Evolutionary conservation across 2,113 vertebrate species (phyloP), one percentile per base, ranked within the genome.

Genomic region (Microcebus jonahi): DNA sequence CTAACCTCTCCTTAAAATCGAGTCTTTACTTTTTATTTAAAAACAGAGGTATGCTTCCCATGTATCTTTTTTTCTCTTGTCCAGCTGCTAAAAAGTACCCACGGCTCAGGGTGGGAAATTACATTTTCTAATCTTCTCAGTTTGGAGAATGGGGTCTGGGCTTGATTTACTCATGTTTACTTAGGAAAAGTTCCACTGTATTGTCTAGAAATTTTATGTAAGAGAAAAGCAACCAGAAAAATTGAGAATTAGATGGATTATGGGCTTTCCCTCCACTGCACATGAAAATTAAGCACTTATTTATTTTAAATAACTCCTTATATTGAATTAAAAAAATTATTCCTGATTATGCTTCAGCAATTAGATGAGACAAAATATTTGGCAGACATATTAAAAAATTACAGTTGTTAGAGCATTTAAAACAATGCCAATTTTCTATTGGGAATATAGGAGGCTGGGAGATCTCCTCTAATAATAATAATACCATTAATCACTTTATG

Each of bases 1-100:
- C 95, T 94, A 63, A 97, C 97, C 96, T 97, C 97, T 91, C n/a
- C 97, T 98, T 91, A 95, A 93, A 96, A 96, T 96, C 97, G 94
- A 94, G 97, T 70, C 95, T 96, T 87, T 65, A 83, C 94, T 98
- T 97, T 97, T 88, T 89, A 97, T 96, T 97, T 95, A 48, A 84
- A 97, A 96, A 96, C 97, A 96, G 97, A 97, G 76, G 85, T 96
- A 83, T 90, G 92, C 90, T 96, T 95, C 70, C 94, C 63, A 91
- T 80, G 96, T 94, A 96, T 96, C 95, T 92, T 50, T 85, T 57
- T 36, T n/a, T 9, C 2, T 34, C 48, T 23, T 57, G 82, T 89
- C 82, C 95, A 91, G 96, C 88, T 95, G 97, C 94, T 83, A 15
- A n/a, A 68, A 68, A 45, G 45, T 14, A 96, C 88, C 68, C 94